Evolutionary conservation across 1,140 invertebrate species (phyloP).

Genomic region (Melanaphis sacchari): DNA sequence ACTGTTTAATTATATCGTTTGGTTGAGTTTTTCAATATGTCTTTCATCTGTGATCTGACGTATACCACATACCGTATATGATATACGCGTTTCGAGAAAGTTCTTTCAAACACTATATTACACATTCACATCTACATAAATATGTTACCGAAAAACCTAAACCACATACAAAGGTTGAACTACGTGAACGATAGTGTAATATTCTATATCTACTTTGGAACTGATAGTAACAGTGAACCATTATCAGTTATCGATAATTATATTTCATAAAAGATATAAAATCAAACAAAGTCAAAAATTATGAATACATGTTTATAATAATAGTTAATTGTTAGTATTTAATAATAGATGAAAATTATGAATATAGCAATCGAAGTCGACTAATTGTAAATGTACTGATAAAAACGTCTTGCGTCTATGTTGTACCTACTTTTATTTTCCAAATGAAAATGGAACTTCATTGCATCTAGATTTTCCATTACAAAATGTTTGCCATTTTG

Average conservation of each 20-base stretch:
- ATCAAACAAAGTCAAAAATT: background rate
- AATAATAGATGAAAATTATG: no score
- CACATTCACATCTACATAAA: background rate
- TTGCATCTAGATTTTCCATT: no score
- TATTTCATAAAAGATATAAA: background rate
- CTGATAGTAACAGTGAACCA: background rate
- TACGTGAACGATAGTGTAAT: background rate
- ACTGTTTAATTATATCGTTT: background rate
- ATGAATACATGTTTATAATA: background rate
- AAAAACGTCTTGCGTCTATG: no score
- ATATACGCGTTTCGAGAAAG: background rate
- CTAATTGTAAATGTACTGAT: no score
- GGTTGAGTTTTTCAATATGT: background rate
- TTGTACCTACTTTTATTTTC: no score
- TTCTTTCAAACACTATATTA: background rate
- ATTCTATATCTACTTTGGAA: background rate
- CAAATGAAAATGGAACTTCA: no score
- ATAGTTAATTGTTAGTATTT: background rate
- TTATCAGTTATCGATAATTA: background rate
- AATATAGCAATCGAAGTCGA: no score
- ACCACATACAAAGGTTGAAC: background rate
- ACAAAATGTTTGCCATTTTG: no score
- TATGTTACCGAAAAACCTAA: background rate
- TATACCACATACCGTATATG: background rate
- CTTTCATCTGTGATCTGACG: background rate